phyloP scores from a whole-genome alignment of 2,888 invertebrate genomes.

The Luperina nickerlii region DNA sequence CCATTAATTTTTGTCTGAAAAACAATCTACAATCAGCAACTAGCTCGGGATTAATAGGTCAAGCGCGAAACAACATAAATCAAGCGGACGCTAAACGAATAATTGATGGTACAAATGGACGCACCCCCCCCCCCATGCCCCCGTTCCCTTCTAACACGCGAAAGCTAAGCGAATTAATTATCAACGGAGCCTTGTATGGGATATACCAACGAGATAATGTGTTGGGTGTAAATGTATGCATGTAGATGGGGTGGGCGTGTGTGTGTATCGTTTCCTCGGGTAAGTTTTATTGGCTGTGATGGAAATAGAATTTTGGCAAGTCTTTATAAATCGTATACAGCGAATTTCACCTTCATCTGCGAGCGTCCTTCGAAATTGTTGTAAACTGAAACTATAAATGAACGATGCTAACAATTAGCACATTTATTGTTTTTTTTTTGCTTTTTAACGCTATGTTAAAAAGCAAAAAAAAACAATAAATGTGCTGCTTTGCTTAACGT shows the following conservation, averaged over 20 bases:
- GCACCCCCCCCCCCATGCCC: conserved; percentile 50
- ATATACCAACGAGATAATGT: conserved; percentile 51
- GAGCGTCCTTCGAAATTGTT: neutral
- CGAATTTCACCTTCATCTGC: neutral
- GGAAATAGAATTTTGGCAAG: conserved; percentile 9
- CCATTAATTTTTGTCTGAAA: conserved; percentile 71
- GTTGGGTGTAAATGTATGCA: conserved; percentile 26
- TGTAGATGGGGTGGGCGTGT: neutral
- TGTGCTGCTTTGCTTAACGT: neutral
- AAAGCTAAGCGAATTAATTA: conserved; percentile 79
- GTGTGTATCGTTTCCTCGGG: conserved; percentile 3
- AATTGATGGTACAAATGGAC: conserved; percentile 85
- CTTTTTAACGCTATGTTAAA: too few species aligned
- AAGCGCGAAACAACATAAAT: conserved; percentile 76
- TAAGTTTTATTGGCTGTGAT: conserved; percentile 1
- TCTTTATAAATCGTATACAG: neutral
- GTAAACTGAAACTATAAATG: neutral
- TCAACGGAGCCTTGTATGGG: conserved; percentile 55
- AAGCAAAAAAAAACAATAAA: too few species aligned
- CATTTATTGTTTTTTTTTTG: too few species aligned
- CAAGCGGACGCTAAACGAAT: conserved; percentile 80
- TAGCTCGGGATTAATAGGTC: conserved; percentile 77
- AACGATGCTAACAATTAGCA: neutral
- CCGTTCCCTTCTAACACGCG: conserved; percentile 48
- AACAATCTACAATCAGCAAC: conserved; percentile 68